phyloP scores from a whole-genome alignment of 2,113 vertebrate species.

The Brachyhypopomus gauderio region DNA sequence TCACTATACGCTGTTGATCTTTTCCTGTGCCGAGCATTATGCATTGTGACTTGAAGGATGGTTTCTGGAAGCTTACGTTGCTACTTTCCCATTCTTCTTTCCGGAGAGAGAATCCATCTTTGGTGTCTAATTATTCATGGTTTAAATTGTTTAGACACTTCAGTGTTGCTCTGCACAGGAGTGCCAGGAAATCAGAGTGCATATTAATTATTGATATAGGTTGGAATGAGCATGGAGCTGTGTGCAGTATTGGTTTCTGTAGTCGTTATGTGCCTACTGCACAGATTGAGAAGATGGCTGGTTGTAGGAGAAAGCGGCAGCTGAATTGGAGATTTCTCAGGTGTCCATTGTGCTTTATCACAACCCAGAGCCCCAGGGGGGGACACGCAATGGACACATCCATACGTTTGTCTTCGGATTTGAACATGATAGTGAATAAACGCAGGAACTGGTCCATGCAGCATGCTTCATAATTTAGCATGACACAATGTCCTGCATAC shows the following conservation, averaged over 20 bases:
- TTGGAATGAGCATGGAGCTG: constrained; percentile 26
- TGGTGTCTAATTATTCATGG: constrained; percentile 9
- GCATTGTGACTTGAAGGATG: neutral
- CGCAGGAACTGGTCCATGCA: neutral
- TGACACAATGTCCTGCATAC: too few species aligned
- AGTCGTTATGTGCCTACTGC: constrained; percentile 22
- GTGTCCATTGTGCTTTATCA: constrained; percentile 12
- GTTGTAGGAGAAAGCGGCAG: constrained; percentile 13
- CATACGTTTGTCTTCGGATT: neutral
- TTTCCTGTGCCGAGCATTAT: neutral
- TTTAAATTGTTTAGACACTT: constrained; percentile 17
- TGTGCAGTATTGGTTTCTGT: constrained; percentile 38
- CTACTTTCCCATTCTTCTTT: neutral
- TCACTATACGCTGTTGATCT: constrained; percentile 28
- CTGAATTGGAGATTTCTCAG: constrained; percentile 13
- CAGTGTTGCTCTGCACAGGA: neutral
- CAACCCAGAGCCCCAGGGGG: neutral
- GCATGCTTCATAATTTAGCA: neutral
- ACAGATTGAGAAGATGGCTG: constrained; percentile 22
- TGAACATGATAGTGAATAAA: neutral
- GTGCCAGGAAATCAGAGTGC: neutral
- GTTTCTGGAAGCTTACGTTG: neutral
- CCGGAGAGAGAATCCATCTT: neutral
- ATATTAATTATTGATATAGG: constrained; percentile 45
- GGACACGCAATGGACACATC: neutral